Conservation (phyloP, 2,888 invertebrate species). For the Mesorhabditis sp. region DNA sequence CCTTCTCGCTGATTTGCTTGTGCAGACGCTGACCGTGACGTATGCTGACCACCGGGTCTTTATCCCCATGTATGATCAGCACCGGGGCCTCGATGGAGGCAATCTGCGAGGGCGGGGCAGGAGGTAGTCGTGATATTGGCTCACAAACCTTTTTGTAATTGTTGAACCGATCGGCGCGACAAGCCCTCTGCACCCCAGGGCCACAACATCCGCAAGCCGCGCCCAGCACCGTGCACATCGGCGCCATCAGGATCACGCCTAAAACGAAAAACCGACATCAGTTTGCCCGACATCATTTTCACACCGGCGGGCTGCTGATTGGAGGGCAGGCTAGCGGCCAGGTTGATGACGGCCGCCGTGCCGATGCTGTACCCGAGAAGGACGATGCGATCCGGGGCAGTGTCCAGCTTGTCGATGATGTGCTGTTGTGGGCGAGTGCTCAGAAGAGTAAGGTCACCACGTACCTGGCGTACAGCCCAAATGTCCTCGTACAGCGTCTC, state of each 20-base stretch:
- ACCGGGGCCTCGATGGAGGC: conserved; percentile 28
- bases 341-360: conserved; percentile 34
- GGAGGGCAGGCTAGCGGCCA: conserved; percentile 9
- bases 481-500: conserved; percentile 36
- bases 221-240: conserved; percentile 33
- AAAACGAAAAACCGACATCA: conserved; percentile 11
- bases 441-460: neutral
- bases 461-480: conserved; percentile 31
- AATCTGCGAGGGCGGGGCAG: conserved; percentile 19
- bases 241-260: conserved; percentile 40
- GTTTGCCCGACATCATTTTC: conserved; percentile 9
- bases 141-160: conserved; percentile 29
- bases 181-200: conserved; percentile 23
- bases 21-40: conserved; percentile 35
- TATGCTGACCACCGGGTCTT: conserved; percentile 38
- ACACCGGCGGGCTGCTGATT: conserved; percentile 8
- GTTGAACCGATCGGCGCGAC: conserved; percentile 32
- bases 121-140: neutral
- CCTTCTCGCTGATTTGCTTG: conserved; percentile 16
- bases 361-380: conserved; percentile 44
- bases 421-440: conserved; percentile 20
- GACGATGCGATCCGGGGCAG: conserved; percentile 29
- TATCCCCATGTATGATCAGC: conserved; percentile 42
- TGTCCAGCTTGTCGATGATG: conserved; percentile 18
- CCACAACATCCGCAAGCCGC: conserved; percentile 26